phyloP scores from a whole-genome alignment of 2,113 vertebrate species.

The Cygnus atratus region DNA sequence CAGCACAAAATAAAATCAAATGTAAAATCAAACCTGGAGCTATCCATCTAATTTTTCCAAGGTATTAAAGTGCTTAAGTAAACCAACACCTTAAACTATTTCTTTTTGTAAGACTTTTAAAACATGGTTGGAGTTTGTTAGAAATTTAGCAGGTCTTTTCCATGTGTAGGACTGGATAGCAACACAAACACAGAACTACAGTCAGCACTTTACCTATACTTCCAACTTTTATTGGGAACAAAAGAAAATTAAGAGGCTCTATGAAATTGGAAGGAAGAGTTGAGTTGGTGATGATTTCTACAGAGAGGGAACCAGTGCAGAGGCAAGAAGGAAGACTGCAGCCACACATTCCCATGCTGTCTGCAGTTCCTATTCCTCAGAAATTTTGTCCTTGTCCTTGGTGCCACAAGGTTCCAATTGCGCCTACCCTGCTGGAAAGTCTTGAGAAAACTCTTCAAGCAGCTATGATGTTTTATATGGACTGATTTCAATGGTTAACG shows the following conservation, averaged over 20 bases:
- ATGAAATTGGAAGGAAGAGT: not conserved
- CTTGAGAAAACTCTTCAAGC: not conserved
- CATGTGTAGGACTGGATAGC: not conserved
- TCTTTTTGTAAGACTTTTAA: not conserved
- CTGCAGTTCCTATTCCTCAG: not conserved
- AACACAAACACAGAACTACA: not conserved
- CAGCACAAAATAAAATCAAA: not conserved
- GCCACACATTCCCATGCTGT: not conserved
- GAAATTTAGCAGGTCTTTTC: not conserved
- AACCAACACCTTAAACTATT: not conserved
- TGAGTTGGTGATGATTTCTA: not conserved
- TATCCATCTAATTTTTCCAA: not conserved
- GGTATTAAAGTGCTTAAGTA: not conserved
- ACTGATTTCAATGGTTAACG: not conserved
- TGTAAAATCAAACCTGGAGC: not conserved
- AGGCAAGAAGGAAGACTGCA: not conserved
- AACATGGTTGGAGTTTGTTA: not conserved
- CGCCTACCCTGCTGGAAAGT: not conserved
- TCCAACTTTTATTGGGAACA: not conserved
- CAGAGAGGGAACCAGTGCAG: not conserved
- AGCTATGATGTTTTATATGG: not conserved
- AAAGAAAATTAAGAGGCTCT: not conserved
- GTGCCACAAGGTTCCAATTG: not conserved
- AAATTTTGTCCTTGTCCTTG: not conserved
- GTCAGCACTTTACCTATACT: not conserved